Evolutionary conservation across 1,140 invertebrate genomes (phyloP), one percentile per base, ranked within the genome.

Genomic region (Diabrotica virgifera): DNA sequence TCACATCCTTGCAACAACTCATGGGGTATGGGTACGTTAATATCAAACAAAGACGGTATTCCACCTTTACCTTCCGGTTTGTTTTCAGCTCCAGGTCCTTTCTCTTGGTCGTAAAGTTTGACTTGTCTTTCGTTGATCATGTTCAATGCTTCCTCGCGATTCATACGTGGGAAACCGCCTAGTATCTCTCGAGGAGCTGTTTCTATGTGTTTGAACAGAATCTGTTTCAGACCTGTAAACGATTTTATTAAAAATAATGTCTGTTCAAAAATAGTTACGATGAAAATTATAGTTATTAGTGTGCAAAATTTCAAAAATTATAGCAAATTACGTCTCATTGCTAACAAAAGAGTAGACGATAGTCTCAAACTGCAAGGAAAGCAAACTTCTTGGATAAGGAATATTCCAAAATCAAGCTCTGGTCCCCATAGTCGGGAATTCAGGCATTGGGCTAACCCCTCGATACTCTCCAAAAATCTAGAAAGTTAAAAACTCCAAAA

Each of bases 171-270:
- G 73, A 94, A 94, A 75, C 94, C 91, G 6, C 92, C 92, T 12
- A 94, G 82, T 71, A 95, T 94, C 79, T 94, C 93, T 76, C 94
- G 93, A 0, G 92, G 93, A 1, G 92, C 92, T 12, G 92, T 92
- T 81, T 94, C 92, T 73, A 95, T 88, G 76, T 95, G 92, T 82
- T 94, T 82, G 46, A 85, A 79, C 24, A 79, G 57, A 12, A 79
- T 77, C 56, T 77, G 75, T 70, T 76, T 76, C 14, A 77, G 65
- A 12, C 70, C 75, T 76, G 60, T 36, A 70, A 72, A 63, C n/a
- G 24, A 24, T 24, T 24, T 24, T 1, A 24, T 24, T 24, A 50
- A 1, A 24, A 1, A 24, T 24, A 24, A 24, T 4, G 24, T 24
- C 1, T 8, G 0, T 36, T 59, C 6, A 59, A 5, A 35, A 59